Base-by-base conservation (phyloP, 1,140 invertebrate species). In the Listronotus bonariensis region DNA sequence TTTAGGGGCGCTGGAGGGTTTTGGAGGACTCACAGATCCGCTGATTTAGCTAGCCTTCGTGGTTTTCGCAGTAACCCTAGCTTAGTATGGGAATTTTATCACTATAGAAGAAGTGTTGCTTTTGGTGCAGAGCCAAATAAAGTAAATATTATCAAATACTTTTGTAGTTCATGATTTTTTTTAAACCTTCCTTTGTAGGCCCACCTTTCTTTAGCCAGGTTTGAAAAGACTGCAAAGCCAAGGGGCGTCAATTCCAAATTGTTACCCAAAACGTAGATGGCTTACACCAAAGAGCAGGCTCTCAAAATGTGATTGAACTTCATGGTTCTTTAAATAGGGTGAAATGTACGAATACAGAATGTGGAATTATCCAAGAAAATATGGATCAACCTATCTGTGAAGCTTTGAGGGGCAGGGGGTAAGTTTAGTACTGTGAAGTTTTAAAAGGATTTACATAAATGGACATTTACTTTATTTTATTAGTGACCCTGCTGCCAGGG, bases 211-310 rank as follows among this genome's bases (percentile, higher is more conserved):
- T 88, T 96, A 67, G 91, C 92, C 17, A 82, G 89, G 65, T 90
- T 86, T 81, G 96, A 81, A 80, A 85, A 45, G 80, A 82, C 69
- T 79, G 88, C 9, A 73, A 78, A 66, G 74, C 80, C 18, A 79
- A 88, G 72, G 86, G 85, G 3, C 85, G 86, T 69, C 79, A 77
- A 46, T 84, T 92, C 54, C 86, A 84, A 34, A 81, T 95, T 1
- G 86, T 97, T 36, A 97, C 95, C 1, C 95, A 97, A 80, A 98
- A 98, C 85, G 92, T 97, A 48, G 96, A 97, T 82, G 89, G 89
- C 45, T 80, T 97, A 11, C 95, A 97, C 82, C 81, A 81, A 59
- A 86, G 84, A 77, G 94, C 95, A 14, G 95, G 95, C 3, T 89
- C 91, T 14, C 80, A 86, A 67, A 86, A 92, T 72, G 78, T 97